phyloP scores from a whole-genome alignment of 1,140 invertebrate genomes.

The Nautilus pompilius region DNA sequence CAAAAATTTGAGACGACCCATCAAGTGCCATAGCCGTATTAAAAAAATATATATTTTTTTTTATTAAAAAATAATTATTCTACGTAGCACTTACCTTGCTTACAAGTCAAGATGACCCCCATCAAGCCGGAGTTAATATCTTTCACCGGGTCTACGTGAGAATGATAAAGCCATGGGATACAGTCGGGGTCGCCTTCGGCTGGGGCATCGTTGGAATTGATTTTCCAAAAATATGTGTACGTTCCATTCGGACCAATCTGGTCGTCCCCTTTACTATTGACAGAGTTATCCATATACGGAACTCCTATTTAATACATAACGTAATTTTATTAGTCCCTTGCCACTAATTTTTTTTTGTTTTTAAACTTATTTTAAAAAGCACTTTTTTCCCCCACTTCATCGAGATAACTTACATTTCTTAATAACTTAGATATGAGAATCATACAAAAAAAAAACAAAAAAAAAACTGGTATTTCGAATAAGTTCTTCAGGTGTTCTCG shows the following conservation, averaged over 20 bases:
- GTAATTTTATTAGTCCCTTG: too few relatives aligned
- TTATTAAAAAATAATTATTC: neutral
- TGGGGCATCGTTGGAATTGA: conserved; percentile 20
- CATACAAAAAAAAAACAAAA: too few relatives aligned
- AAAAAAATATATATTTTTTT: neutral
- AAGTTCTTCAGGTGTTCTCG: too few relatives aligned
- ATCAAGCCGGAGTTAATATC: conserved; percentile 27
- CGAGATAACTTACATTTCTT: too few relatives aligned
- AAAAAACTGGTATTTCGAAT: too few relatives aligned
- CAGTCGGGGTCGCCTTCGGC: conserved; percentile 23
- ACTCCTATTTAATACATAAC: conserved; percentile 18
- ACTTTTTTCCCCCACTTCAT: too few relatives aligned
- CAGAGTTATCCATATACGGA: conserved; percentile 24
- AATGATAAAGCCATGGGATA: conserved; percentile 32
- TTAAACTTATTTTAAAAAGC: too few relatives aligned
- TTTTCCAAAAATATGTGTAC: conserved; percentile 18
- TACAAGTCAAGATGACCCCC: conserved; percentile 23
- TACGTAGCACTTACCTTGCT: conserved; percentile 17
- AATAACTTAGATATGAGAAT: too few relatives aligned
- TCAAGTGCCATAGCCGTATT: neutral
- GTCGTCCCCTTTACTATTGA: conserved; percentile 23
- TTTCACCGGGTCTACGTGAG: conserved; percentile 26
- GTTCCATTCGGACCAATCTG: conserved; percentile 19
- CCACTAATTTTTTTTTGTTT: too few relatives aligned
- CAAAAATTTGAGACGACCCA: too few relatives aligned